Evolutionary conservation across 2,113 vertebrate species (phyloP).

Genomic region (rabbit (Oryctolagus cuniculus)): DNA sequence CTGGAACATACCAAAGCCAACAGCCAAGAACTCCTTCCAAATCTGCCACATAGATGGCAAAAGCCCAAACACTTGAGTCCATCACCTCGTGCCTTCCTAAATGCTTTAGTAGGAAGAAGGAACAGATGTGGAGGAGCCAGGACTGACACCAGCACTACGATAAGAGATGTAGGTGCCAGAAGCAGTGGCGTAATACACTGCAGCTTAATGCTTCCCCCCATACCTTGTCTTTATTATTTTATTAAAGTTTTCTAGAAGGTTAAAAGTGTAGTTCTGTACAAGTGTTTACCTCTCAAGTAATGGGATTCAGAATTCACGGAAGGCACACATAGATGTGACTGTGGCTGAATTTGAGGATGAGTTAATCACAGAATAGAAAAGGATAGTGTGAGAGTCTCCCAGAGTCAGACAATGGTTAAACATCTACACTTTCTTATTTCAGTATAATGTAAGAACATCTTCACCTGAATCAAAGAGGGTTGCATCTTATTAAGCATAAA

Average conservation of each 20-base stretch:
- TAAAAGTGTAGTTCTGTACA: neutral
- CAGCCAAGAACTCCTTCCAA: too few species aligned
- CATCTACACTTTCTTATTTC: neutral
- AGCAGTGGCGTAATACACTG: too few species aligned
- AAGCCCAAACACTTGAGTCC: too few species aligned
- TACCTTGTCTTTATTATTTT: neutral
- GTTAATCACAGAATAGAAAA: neutral
- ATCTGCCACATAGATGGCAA: too few species aligned
- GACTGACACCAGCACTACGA: too few species aligned
- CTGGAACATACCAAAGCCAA: too few species aligned
- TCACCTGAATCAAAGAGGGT: neutral
- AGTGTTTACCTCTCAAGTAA: neutral
- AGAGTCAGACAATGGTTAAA: neutral
- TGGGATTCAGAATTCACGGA: constrained; percentile 31
- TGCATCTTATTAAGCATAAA: neutral
- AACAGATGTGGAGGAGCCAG: too few species aligned
- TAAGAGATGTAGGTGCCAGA: too few species aligned
- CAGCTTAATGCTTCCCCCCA: too few species aligned
- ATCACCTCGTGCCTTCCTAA: too few species aligned
- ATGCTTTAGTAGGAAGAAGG: too few species aligned
- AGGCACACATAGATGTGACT: neutral
- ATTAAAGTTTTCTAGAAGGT: neutral
- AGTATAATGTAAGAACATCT: neutral
- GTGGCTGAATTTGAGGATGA: constrained; percentile 30
- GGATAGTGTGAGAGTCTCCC: neutral